Base-by-base conservation (phyloP, 2,797 vertebrate species). In the Sandelia bainsii region DNA sequence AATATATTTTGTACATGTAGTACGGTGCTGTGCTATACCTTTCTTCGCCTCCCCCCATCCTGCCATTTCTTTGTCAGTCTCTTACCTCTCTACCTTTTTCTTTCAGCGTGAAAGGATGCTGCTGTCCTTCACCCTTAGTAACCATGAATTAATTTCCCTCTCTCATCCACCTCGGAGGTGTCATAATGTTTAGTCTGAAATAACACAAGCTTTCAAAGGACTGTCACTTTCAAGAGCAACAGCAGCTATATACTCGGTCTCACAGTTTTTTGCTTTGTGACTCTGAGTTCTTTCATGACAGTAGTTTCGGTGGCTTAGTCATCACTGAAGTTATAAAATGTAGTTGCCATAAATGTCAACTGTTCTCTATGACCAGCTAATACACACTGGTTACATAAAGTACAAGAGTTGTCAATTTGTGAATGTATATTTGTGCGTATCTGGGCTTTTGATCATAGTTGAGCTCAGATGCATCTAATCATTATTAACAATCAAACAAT, bases 131-230 rank as follows among this genome's bases (percentile, higher is more conserved):
- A 23, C 17, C 11, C 9, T 13, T 58, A 56, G 27, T 39, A 64
- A 66, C 53, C 42, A 50, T 6, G 0, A 77, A 72, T 80, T 71
- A 9, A 81, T 76, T 80, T 68, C 37, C 40, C 50, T 19, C 72
- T 49, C n/a, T 68, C 49, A 62, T 75, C 54, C 57, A 12, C 40
- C 37, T 8, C 11, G 23, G 57, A 61, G 29, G 34, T 53, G 75
- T 83, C 63, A 13, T 3, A 58, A 63, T 52, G 68, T 80, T 85
- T 51, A 50, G 29, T 69, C 51, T 79, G 60, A 60, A 74, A 78
- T 69, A 67, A 80, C 62, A 62, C 11, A 19, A 75, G 67, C 64
- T 69, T 79, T 80, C 45, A 73, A 46, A 72, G 14, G 53, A 64
- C 68, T 81, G 72, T 79, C 79, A 68, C 42, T 42, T 86, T 39